phyloP scores from a whole-genome alignment of 37 sponge, comb jelly and placozoan genomes.

The Dysidea cf. avara region DNA sequence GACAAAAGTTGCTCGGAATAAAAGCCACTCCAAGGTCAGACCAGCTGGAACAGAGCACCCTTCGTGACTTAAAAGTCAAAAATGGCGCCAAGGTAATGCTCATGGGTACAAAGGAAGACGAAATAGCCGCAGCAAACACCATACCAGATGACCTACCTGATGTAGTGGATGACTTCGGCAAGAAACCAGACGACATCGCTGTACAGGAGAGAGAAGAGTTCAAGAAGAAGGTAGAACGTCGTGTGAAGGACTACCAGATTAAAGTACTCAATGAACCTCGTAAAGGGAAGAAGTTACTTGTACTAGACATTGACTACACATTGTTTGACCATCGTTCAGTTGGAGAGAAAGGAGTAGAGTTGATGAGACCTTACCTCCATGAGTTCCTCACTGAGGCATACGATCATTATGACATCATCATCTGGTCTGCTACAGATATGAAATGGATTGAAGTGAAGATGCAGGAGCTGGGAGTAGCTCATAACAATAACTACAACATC shows the following conservation, averaged over 20 bases:
- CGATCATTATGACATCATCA: slow-evolving; percentile 42
- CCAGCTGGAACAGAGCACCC: slow-evolving; percentile 2
- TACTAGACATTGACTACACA: slow-evolving; percentile 46
- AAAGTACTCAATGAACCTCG: slow-evolving; percentile 30
- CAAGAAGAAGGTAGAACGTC: slow-evolving; percentile 7
- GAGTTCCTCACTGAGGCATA: slow-evolving; percentile 37
- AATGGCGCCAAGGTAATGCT: slow-evolving; percentile 39
- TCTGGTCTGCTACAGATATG: slow-evolving; percentile 52
- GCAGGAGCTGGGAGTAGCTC: slow-evolving; percentile 27
- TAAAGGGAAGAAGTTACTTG: slow-evolving; percentile 41
- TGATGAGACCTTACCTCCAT: slow-evolving; percentile 49
- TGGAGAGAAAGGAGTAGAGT: slow-evolving; percentile 29
- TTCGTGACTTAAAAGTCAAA: slow-evolving; percentile 24
- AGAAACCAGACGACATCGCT: slow-evolving; percentile 26
- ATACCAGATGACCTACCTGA: slow-evolving; percentile 33
- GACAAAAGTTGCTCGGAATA: not conserved
- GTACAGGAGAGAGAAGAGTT: slow-evolving; percentile 13
- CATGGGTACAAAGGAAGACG: slow-evolving; percentile 49
- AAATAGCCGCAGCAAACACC: slow-evolving; percentile 16
- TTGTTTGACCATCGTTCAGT: slow-evolving; percentile 45
- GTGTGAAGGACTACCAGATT: slow-evolving; percentile 23
- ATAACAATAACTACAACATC: too few species aligned
- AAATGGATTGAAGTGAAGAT: slow-evolving; percentile 51
- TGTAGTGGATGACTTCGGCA: slow-evolving; percentile 36
- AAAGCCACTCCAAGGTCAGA: not conserved